Conservation (phyloP, 2,888 invertebrate species). For the Nomada ferruginata region DNA sequence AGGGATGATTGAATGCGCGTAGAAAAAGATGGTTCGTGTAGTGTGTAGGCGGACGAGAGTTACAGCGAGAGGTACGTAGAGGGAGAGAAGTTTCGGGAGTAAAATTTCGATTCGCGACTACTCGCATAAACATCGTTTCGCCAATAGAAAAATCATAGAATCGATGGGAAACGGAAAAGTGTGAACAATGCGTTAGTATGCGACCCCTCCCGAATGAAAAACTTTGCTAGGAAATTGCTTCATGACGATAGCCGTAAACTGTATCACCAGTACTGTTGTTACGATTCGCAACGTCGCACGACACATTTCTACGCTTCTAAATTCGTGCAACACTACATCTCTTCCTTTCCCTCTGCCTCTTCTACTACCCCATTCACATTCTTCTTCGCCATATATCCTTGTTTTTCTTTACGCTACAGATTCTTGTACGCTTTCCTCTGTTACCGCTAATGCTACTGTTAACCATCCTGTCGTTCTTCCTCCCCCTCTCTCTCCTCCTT, state of each 20-base stretch:
- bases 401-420: slow-evolving; percentile 13
- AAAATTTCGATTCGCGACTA: not conserved
- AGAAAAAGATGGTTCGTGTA: too few species aligned
- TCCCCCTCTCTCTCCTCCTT: slow-evolving; percentile 36
- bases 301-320: slow-evolving; percentile 21
- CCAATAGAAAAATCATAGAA: not conserved
- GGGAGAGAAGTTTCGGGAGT: not conserved
- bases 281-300: slow-evolving; percentile 33
- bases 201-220: not conserved
- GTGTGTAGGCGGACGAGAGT: not conserved
- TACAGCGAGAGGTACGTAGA: not conserved
- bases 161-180: too few species aligned
- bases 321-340: not conserved
- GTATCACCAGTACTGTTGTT: slow-evolving; percentile 21
- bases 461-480: slow-evolving; percentile 38
- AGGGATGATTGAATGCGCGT: too few species aligned
- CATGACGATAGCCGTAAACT: not conserved
- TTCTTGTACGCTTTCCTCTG: slow-evolving; percentile 38
- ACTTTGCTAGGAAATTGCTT: not conserved
- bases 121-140: too few species aligned
- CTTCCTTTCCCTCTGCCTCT: not conserved
- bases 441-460: slow-evolving; percentile 25
- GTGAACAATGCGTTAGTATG: too few species aligned
- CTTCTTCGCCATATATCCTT: not conserved
- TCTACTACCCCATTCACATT: not conserved